These are phyloP conservation scores for Hyposoter dolosus DNA, from an alignment of 2,888 invertebrate species.

Conservation along the genomic window DNA sequence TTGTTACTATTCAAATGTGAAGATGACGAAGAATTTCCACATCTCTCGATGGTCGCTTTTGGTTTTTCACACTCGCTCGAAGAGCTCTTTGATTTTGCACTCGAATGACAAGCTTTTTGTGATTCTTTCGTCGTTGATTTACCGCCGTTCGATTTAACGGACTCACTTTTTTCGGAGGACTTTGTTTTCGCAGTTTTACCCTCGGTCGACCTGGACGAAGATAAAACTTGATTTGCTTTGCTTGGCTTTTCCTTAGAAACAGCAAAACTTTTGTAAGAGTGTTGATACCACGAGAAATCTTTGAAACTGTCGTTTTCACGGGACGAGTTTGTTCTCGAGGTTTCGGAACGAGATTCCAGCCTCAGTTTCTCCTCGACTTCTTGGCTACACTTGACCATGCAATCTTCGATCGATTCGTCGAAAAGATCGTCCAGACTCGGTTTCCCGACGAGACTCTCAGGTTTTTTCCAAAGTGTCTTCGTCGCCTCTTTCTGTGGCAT, in stretches of 20 bases:
- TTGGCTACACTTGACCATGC: slow-evolving; percentile 78
- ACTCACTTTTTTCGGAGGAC: background rate
- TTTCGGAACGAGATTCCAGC: slow-evolving; percentile 48
- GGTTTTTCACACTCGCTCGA: background rate
- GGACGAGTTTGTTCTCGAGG: slow-evolving; percentile 14
- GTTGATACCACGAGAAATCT: slow-evolving; percentile 59
- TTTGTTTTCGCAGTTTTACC: slow-evolving; percentile 11
- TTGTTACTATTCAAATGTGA: slow-evolving; percentile 23
- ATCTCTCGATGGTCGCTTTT: background rate
- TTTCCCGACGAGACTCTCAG: slow-evolving; percentile 33
- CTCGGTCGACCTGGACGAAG: background rate
- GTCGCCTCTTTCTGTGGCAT: slow-evolving; percentile 7
- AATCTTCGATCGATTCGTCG: slow-evolving; percentile 78
- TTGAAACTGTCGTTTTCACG: slow-evolving; percentile 15
- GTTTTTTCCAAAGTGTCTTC: background rate
- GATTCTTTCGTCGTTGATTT: background rate
- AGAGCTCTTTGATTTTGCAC: background rate
- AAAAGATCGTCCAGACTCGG: slow-evolving; percentile 75
- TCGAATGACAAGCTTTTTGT: slow-evolving; percentile 14
- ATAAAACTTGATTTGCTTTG: background rate
- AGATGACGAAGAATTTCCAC: background rate
- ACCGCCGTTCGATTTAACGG: background rate
- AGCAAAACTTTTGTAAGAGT: slow-evolving; percentile 40
- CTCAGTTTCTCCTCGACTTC: slow-evolving; percentile 77
- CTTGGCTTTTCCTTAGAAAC: slow-evolving; percentile 34